A percentile compares a stretch with the other conserved stretches of the same genome.
Evolutionary conservation across 1,140 invertebrate genomes (phyloP).

Genomic region (Macrosteles quadrilineatus): DNA sequence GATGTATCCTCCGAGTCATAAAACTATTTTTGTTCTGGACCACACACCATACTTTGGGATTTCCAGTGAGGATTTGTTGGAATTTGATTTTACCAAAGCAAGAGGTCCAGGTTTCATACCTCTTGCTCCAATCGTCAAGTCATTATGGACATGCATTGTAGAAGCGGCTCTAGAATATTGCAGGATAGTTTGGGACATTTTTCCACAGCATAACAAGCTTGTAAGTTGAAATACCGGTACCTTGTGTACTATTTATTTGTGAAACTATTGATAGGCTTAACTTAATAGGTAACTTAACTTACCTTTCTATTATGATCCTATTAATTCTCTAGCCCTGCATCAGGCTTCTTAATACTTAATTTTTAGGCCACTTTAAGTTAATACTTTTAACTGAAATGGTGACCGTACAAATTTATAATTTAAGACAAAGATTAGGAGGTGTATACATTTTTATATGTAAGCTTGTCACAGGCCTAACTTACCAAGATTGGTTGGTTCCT

Average conservation of each 20-base stretch:
- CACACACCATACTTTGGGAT: slow-evolving; percentile 87
- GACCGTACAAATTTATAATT: no score
- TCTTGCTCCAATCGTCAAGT: slow-evolving; percentile 79
- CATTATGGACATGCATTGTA: slow-evolving; percentile 92
- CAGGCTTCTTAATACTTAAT: no score
- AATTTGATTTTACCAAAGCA: slow-evolving; percentile 83
- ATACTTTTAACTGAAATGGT: no score
- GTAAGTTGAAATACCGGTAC: slow-evolving; percentile 59
- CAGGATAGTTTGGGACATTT: slow-evolving; percentile 94
- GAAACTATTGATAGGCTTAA: no score
- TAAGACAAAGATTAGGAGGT: no score
- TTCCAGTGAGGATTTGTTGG: slow-evolving; percentile 81
- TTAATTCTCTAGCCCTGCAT: no score
- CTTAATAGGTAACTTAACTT: no score
- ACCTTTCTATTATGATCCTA: background rate
- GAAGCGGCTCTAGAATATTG: slow-evolving; percentile 95
- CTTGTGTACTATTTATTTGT: no score
- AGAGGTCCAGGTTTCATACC: slow-evolving; percentile 70
- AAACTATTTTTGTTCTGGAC: slow-evolving; percentile 94
- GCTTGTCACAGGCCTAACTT: no score
- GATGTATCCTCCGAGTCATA: slow-evolving; percentile 75
- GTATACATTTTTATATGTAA: no score
- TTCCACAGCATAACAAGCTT: slow-evolving; percentile 77
- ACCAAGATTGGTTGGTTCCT: no score
- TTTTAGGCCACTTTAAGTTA: no score